phyloP scores from a whole-genome alignment of 2,797 vertebrate species.

The Lepus oiostolus region DNA sequence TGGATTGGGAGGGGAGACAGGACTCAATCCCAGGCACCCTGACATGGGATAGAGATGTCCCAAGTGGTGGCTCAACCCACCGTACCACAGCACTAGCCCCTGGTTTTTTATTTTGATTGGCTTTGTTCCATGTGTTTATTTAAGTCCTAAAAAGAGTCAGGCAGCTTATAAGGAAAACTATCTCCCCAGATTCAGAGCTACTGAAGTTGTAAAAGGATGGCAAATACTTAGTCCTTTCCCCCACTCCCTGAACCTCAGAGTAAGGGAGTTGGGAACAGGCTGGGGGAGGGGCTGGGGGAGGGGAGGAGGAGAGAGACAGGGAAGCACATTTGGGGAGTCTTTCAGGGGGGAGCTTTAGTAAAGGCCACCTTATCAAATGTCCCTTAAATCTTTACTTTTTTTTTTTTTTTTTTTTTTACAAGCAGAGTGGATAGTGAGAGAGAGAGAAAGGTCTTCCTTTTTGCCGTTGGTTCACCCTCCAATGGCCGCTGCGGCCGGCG shows the following conservation, averaged over 20 bases:
- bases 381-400: neutral
- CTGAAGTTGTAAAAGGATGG: neutral
- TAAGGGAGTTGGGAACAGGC: neutral
- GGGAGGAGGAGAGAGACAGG: neutral
- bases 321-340: neutral
- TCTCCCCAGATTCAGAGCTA: conserved; percentile 45
- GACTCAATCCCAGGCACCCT: too few species aligned
- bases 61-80: too few species aligned
- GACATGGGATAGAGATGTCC: too few species aligned
- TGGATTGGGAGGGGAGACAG: too few species aligned
- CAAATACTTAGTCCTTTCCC: neutral
- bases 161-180: neutral
- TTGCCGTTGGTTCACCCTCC: too few species aligned
- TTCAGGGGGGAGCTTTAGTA: neutral
- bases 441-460: too few species aligned
- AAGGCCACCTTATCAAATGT: neutral
- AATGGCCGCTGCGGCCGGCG: too few species aligned
- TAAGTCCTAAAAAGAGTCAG: conserved; percentile 27
- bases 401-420: neutral
- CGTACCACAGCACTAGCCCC: too few species aligned
- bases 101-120: too few species aligned
- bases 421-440: too few species aligned
- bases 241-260: neutral
- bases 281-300: too few species aligned
- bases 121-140: conserved; percentile 59